These are phyloP conservation scores for Notothenia coriiceps DNA, from an alignment of 2,113 vertebrate species.

Conservation along the genomic window DNA sequence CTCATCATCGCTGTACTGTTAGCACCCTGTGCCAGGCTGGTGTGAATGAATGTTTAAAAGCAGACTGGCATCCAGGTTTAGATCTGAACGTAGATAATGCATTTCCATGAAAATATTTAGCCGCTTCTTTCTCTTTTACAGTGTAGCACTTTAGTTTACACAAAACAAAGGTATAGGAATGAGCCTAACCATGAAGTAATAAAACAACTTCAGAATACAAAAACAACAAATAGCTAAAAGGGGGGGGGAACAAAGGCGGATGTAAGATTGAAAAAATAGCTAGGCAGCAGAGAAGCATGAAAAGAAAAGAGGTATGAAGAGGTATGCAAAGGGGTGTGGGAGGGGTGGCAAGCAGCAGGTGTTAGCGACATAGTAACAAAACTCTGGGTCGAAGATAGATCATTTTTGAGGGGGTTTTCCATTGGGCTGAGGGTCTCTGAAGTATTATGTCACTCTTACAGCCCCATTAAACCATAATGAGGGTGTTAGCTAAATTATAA, in stretches of 20 bases:
- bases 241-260: neutral
- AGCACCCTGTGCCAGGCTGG: constrained; percentile 24
- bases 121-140: constrained; percentile 17
- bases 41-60: constrained; percentile 40
- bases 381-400: constrained; percentile 53
- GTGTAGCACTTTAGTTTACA: constrained; percentile 1
- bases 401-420: constrained; percentile 62
- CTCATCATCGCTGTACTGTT: constrained; percentile 26
- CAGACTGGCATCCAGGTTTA: constrained; percentile 19
- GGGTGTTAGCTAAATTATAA: constrained; percentile 71
- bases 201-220: neutral
- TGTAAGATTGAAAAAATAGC: neutral
- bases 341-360: constrained; percentile 30
- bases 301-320: constrained; percentile 9
- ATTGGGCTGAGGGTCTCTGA: constrained; percentile 65
- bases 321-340: too few relatives aligned
- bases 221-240: neutral
- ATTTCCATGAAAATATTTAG: constrained; percentile 54
- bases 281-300: neutral
- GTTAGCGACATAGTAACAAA: constrained; percentile 40
- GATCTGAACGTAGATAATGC: constrained; percentile 32
- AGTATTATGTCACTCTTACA: constrained; percentile 76
- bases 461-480: constrained; percentile 68
- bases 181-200: neutral
- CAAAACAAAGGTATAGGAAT: neutral